A percentile compares a stretch with the other conserved stretches of the same genome.
phyloP scores from a whole-genome alignment of 2,888 invertebrate genomes.

The Nephrocerus scutellatus region DNA sequence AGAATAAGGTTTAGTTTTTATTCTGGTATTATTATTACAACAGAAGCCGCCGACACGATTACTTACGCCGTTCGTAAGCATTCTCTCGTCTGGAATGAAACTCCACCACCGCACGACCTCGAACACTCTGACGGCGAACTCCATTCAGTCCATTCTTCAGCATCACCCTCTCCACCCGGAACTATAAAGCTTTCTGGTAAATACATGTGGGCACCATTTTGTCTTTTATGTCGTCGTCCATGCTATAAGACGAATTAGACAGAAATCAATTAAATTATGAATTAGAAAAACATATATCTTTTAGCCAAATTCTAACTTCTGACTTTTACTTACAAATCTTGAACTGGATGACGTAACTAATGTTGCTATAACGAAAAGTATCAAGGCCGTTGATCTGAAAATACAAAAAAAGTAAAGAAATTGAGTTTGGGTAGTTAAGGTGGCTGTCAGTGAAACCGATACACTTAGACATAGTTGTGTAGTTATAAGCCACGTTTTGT shows the following conservation, averaged over 20 bases:
- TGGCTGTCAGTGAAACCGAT: too few species aligned
- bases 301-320: background rate
- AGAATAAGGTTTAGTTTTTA: conserved; percentile 25
- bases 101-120: conserved; percentile 87
- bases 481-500: too few species aligned
- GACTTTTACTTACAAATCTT: conserved; percentile 55
- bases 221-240: conserved; percentile 68
- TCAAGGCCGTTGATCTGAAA: conserved; percentile 59
- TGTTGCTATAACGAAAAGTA: conserved; percentile 53
- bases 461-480: too few species aligned
- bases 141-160: conserved; percentile 74
- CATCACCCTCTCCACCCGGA: conserved; percentile 62
- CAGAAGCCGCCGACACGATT: background rate
- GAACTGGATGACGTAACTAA: conserved; percentile 51
- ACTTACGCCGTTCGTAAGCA: conserved; percentile 60
- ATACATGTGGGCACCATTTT: conserved; percentile 66
- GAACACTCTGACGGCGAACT: conserved; percentile 78
- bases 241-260: conserved; percentile 51
- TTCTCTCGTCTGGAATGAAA: conserved; percentile 74
- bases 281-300: conserved; percentile 1
- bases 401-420: conserved; percentile 30
- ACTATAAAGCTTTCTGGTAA: conserved; percentile 65
- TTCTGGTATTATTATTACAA: background rate
- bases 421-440: too few species aligned
- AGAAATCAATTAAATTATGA: too few species aligned